These are phyloP conservation scores for Cryptoblepharus egeriae DNA, from an alignment of 2,797 vertebrate species.

Conservation along the genomic window DNA sequence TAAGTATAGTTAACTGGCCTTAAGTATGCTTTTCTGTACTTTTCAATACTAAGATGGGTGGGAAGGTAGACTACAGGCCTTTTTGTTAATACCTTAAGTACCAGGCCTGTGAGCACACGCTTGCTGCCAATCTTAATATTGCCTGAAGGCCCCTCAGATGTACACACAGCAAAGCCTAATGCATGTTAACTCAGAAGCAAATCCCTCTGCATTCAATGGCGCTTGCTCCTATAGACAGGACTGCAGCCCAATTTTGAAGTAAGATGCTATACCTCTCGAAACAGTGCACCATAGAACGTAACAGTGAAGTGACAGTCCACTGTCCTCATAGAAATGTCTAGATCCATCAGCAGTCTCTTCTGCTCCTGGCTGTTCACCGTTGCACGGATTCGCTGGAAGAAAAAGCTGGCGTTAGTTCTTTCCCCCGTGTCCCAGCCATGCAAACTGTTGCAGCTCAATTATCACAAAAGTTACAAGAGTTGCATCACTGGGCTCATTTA, in stretches of 20 bases:
- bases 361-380: constrained; percentile 97
- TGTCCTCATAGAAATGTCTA: constrained; percentile 97
- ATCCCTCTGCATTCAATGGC: not conserved
- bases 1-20: not conserved
- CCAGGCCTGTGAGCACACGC: not conserved
- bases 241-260: not conserved
- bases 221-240: not conserved
- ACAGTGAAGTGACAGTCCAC: constrained; percentile 96
- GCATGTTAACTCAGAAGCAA: not conserved
- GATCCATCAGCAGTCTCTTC: constrained; percentile 94
- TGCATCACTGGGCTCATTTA: not conserved
- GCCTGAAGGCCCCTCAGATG: not conserved
- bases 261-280: constrained; percentile 87
- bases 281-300: constrained; percentile 94
- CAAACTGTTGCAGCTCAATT: not conserved
- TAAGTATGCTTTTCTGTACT: not conserved
- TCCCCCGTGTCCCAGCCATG: not conserved
- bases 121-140: not conserved
- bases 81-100: not conserved
- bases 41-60: not conserved
- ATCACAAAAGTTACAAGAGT: not conserved
- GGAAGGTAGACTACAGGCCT: not conserved
- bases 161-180: not conserved
- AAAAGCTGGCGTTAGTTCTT: not conserved
- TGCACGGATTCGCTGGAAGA: constrained; percentile 88